Evolutionary conservation across 92 coral and sea anemone species (phyloP).

Genomic region (Blastomussa wellsi): DNA sequence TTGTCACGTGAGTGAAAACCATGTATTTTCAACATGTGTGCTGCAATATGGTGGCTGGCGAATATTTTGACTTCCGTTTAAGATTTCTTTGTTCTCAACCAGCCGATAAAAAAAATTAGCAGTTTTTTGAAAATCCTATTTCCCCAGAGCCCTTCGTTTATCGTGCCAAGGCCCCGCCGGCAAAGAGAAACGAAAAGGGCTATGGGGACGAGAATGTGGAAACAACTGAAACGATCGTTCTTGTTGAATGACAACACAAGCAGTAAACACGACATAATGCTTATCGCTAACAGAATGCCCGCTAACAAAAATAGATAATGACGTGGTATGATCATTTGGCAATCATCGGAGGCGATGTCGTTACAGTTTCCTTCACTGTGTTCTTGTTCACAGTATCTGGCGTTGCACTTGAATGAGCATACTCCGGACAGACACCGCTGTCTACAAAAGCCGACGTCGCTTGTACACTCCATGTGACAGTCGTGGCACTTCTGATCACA

Average conservation of each 20-base stretch:
- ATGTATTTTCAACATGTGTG: too few species aligned
- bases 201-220: too few species aligned
- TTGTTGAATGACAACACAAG: conserved; percentile 20
- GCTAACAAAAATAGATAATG: conserved; percentile 48
- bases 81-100: too few species aligned
- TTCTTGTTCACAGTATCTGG: conserved; percentile 56
- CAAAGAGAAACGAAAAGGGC: too few species aligned
- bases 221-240: neutral
- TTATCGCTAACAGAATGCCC: conserved; percentile 42
- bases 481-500: conserved; percentile 82
- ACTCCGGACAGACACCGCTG: conserved; percentile 86
- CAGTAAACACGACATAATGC: conserved; percentile 32
- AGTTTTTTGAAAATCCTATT: too few species aligned
- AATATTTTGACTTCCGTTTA: too few species aligned
- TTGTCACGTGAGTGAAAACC: too few species aligned
- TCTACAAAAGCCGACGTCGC: conserved; percentile 71
- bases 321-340: conserved; percentile 28
- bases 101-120: too few species aligned
- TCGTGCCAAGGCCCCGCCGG: too few species aligned
- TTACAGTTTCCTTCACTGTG: conserved; percentile 34
- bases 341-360: neutral
- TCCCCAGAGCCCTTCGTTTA: too few species aligned
- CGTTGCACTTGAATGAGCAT: conserved; percentile 71
- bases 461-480: conserved; percentile 87
- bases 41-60: too few species aligned